Base-by-base conservation (phyloP, 1,140 invertebrate species). In the Mycetomoellerius zeteki region DNA sequence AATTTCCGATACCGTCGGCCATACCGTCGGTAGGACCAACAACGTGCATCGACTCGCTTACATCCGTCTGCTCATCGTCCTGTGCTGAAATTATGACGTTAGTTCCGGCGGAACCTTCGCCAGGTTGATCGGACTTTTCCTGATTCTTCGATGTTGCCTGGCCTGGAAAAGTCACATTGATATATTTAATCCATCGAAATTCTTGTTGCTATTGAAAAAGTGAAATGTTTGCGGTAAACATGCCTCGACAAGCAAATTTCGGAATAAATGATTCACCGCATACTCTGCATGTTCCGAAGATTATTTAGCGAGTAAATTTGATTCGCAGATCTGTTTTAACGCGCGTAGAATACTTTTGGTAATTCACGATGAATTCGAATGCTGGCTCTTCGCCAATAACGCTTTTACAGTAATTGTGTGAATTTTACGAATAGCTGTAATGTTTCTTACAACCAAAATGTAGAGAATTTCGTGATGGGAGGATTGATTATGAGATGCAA, bases 61-160 rank as follows among this genome's bases (percentile, higher is more conserved):
- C 54, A 27, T 82, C 54, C 24, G 58, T 73, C 37, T 60, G 52
- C 14, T 37, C 80, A 0, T 54, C 76, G 3, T 86, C 91, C 2
- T 82, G 65, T 8, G 58, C 19, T 54, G 75, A 81, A 10, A 88
- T 88, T 50, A 84, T 64, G 0, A 76, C 60, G 8, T 86, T 86
- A 54, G 72, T 82, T 21, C 86, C 88, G 21, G 30, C 65, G 6
- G 87, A 84, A 7, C 84, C 89, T 47, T 93, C 92, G 19, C 88
- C 91, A 16, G 87, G 62, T 30, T 92, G 90, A 50, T 89, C 88
- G 0, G 86, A 87, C 60, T 93, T 93, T 7, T 73, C 75, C 19
- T 67, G 85, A 43, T 73, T 91, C 16, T 88, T 88, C 2, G 87
- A 81, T 0, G 86, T 89, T 0, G 91, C 91, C 81, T 93, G 92